Evolutionary conservation across 2,888 invertebrate genomes (phyloP).

Genomic region (Coronaproctus castanopsis): DNA sequence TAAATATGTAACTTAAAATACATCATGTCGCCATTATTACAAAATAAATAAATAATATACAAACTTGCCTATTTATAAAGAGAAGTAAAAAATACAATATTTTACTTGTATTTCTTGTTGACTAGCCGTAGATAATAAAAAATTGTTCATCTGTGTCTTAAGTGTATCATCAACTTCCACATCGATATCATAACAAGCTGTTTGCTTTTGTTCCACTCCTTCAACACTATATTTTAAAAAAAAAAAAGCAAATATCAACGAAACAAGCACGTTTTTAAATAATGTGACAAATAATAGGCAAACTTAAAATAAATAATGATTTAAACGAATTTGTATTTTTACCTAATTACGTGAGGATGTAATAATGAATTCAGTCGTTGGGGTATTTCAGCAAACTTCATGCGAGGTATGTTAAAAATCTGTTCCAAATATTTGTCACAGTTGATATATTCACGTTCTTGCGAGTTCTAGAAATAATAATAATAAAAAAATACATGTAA

Average conservation of each 20-base stretch:
- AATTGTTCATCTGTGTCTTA: constrained; percentile 94
- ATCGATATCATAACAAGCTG: constrained; percentile 98
- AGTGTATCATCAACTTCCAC: constrained; percentile 95
- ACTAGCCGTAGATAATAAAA: constrained; percentile 82
- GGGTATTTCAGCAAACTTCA: constrained; percentile 99
- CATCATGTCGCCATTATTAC: too few relatives aligned
- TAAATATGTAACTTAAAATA: too few relatives aligned
- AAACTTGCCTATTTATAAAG: too few relatives aligned
- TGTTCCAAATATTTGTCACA: constrained; percentile 98
- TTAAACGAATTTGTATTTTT: too few relatives aligned
- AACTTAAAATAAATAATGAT: too few relatives aligned
- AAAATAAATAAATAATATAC: too few relatives aligned
- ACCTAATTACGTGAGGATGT: constrained; percentile 79
- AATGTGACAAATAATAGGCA: too few relatives aligned
- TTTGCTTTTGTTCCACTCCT: constrained; percentile 90
- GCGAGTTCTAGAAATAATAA: constrained; percentile 52
- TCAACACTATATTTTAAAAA: constrained; percentile 36
- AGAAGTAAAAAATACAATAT: too few relatives aligned
- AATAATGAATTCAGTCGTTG: constrained; percentile 79
- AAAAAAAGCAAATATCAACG: too few relatives aligned
- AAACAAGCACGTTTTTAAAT: too few relatives aligned
- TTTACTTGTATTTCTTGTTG: constrained; percentile 89
- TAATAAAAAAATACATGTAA: too few relatives aligned
- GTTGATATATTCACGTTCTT: constrained; percentile 88
- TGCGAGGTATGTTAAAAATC: constrained; percentile 75